Percentiles rank a stretch among this genome's conserved stretches.
phyloP scores from a whole-genome alignment of 1,140 invertebrate species.

The Drosophila ogumai region DNA sequence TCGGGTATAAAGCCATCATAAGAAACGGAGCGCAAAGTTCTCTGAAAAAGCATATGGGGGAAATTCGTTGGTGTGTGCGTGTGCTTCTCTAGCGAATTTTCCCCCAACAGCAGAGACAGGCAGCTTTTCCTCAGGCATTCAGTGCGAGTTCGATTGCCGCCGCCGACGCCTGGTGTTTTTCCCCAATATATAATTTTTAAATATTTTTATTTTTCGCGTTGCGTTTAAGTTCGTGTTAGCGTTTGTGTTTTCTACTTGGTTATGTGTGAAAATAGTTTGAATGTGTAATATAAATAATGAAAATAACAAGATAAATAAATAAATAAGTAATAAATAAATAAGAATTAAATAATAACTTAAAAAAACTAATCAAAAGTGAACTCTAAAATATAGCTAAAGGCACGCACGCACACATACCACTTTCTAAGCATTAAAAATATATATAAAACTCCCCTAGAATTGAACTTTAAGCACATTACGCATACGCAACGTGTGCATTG shows the following conservation, averaged over 20 bases:
- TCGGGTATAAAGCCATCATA: slow-evolving; percentile 31
- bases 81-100: slow-evolving; percentile 71
- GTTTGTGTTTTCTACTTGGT: slow-evolving; percentile 7
- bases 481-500: slow-evolving; percentile 57
- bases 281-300: slow-evolving; percentile 32
- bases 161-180: slow-evolving; percentile 32
- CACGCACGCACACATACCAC: slow-evolving; percentile 12
- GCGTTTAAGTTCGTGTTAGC: slow-evolving; percentile 10
- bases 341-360: not conserved
- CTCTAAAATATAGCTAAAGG: slow-evolving; percentile 8
- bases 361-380: slow-evolving; percentile 8
- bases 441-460: not conserved
- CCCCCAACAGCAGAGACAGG: slow-evolving; percentile 17
- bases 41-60: slow-evolving; percentile 22
- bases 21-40: slow-evolving; percentile 42
- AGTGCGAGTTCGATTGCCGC: slow-evolving; percentile 72
- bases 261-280: slow-evolving; percentile 15
- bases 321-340: not conserved
- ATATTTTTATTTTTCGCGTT: slow-evolving; percentile 24
- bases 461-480: slow-evolving; percentile 53
- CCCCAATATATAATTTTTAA: slow-evolving; percentile 30
- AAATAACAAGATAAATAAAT: not conserved
- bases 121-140: slow-evolving; percentile 54
- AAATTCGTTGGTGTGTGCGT: slow-evolving; percentile 5
- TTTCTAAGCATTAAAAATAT: not conserved